Conservation (phyloP, 2,113 vertebrate species). For the Spheniscus mendiculus region DNA sequence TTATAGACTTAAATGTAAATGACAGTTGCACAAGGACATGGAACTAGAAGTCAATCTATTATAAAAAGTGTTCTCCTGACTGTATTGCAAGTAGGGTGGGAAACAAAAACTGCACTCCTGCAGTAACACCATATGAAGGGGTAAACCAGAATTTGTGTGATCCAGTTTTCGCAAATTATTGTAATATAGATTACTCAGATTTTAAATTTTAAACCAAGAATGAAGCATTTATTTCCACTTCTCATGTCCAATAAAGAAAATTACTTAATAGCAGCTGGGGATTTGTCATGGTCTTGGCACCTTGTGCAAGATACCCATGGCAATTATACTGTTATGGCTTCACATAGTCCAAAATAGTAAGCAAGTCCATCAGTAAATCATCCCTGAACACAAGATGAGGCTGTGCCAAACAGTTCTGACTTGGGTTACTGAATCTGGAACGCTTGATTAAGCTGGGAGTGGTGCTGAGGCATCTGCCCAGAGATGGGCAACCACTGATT, state of each 20-base stretch:
- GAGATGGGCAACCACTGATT: neutral
- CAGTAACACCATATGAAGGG: neutral
- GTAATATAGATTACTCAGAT: neutral
- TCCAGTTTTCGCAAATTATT: neutral
- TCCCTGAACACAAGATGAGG: neutral
- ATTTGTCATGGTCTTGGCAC: neutral
- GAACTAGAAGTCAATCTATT: neutral
- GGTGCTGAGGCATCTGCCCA: neutral
- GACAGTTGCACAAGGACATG: neutral
- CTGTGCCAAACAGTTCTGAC: neutral
- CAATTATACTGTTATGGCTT: neutral
- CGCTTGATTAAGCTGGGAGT: neutral
- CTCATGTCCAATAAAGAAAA: neutral
- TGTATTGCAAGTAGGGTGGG: neutral
- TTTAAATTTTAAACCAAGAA: neutral
- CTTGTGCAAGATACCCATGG: neutral
- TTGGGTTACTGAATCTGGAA: neutral
- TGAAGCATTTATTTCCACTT: neutral
- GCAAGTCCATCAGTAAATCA: neutral
- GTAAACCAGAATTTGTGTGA: neutral
- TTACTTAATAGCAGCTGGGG: neutral
- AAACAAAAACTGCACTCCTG: neutral
- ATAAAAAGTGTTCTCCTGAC: neutral
- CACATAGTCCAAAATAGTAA: neutral
- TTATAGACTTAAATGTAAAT: constrained; percentile 22